Conservation (phyloP, 2,888 invertebrate genomes). For the Strigamia crassipes region DNA sequence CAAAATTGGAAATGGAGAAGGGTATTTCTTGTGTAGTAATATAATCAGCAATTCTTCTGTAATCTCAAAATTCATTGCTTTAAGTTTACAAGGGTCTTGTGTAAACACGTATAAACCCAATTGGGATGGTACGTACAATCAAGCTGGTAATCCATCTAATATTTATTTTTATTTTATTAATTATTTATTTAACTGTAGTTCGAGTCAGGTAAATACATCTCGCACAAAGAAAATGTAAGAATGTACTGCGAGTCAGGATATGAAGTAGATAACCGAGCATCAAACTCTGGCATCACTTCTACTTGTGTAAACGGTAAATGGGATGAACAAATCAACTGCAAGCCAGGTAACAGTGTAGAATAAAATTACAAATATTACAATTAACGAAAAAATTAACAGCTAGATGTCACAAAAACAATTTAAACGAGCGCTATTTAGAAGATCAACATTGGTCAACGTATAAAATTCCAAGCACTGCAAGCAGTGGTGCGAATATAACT, state of each 20-base stretch:
- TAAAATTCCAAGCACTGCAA: background rate
- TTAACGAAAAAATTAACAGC: too few relatives aligned
- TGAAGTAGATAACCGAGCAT: background rate
- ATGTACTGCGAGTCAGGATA: background rate
- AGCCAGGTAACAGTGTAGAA: background rate
- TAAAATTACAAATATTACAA: background rate
- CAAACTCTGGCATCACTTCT: background rate
- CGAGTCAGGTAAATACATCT: background rate
- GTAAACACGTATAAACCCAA: too few relatives aligned
- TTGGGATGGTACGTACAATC: too few relatives aligned
- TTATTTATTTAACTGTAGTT: background rate
- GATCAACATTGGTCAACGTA: background rate
- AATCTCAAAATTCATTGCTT: too few relatives aligned
- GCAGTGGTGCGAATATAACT: background rate
- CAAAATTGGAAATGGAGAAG: too few relatives aligned
- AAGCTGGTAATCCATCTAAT: too few relatives aligned
- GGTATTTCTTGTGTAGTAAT: too few relatives aligned
- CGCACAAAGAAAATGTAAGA: background rate
- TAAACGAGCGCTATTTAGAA: background rate
- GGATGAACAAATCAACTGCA: background rate
- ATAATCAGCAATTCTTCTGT: too few relatives aligned
- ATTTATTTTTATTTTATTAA: too few relatives aligned
- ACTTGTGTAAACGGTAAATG: background rate
- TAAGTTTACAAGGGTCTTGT: too few relatives aligned
- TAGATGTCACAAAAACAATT: too few relatives aligned